Percentiles rank a stretch among this genome's conserved stretches.
Conservation (phyloP, 2,113 vertebrate species). For the Panthera uncia region DNA sequence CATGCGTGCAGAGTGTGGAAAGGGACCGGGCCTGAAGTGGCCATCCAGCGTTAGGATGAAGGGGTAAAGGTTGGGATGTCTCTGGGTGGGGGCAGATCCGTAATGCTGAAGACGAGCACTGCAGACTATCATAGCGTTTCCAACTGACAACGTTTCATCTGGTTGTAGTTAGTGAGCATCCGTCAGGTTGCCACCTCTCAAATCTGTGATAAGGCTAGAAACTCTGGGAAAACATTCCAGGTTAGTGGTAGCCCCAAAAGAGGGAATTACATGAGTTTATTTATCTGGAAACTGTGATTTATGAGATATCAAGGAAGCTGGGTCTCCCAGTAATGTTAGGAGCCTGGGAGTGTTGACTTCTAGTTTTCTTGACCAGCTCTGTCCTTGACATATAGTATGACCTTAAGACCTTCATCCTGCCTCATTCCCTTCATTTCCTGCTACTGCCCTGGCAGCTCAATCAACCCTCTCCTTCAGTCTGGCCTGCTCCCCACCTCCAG, state of each 20-base stretch:
- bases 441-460: neutral
- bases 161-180: neutral
- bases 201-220: neutral
- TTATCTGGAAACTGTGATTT: slow-evolving; percentile 20
- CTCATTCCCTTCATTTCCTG: neutral
- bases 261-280: slow-evolving; percentile 6
- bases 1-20: fast-evolving
- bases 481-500: neutral
- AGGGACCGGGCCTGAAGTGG: neutral
- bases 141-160: neutral
- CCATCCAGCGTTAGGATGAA: neutral
- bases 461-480: neutral
- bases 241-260: neutral
- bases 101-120: neutral
- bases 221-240: neutral
- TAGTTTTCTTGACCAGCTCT: neutral
- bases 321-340: neutral
- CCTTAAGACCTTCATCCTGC: neutral
- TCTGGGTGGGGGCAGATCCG: no score
- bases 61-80: neutral
- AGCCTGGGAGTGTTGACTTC: neutral
- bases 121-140: fast-evolving
- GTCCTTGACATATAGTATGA: neutral
- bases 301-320: neutral
- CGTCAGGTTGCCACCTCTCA: neutral